These are phyloP conservation scores for Aleiodes testaceus DNA, from an alignment of 2,888 invertebrate species.

Conservation along the genomic window DNA sequence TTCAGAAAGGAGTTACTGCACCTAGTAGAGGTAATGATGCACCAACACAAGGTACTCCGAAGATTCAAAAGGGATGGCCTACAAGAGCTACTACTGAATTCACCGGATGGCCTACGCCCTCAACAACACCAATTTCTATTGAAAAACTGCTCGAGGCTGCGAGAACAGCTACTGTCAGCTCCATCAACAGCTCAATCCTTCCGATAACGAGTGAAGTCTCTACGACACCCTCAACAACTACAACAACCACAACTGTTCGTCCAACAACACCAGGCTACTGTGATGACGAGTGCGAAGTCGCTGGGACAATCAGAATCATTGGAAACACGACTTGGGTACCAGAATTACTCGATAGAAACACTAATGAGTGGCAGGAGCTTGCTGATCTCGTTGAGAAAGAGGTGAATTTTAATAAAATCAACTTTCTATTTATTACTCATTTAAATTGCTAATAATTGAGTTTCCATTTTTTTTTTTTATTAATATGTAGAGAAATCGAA, in stretches of 20 bases:
- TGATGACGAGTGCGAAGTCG: slow-evolving; percentile 85
- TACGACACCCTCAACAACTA: slow-evolving; percentile 80
- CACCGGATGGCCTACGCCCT: slow-evolving; percentile 92
- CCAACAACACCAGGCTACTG: slow-evolving; percentile 88
- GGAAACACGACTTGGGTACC: slow-evolving; percentile 86
- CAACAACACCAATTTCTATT: slow-evolving; percentile 89
- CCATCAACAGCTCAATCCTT: slow-evolving; percentile 71
- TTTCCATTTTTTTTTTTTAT: neutral
- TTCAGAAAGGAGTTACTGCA: slow-evolving; percentile 77
- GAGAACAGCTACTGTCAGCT: slow-evolving; percentile 78
- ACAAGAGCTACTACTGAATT: slow-evolving; percentile 89
- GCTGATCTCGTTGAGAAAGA: slow-evolving; percentile 87
- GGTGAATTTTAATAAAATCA: slow-evolving; percentile 73
- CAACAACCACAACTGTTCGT: slow-evolving; percentile 81
- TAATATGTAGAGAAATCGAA: too few species aligned
- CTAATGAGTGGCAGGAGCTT: slow-evolving; percentile 88
- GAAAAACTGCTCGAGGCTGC: slow-evolving; percentile 84
- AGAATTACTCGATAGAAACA: slow-evolving; percentile 89
- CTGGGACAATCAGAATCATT: slow-evolving; percentile 88
- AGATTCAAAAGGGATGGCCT: slow-evolving; percentile 90
- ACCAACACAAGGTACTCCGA: slow-evolving; percentile 76
- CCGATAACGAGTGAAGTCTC: slow-evolving; percentile 75
- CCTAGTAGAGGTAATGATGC: slow-evolving; percentile 69
- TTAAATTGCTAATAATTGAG: slow-evolving; percentile 17
- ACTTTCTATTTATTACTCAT: neutral